Evolutionary conservation across 2,797 vertebrate genomes (phyloP).

Genomic region (Poecilia picta): DNA sequence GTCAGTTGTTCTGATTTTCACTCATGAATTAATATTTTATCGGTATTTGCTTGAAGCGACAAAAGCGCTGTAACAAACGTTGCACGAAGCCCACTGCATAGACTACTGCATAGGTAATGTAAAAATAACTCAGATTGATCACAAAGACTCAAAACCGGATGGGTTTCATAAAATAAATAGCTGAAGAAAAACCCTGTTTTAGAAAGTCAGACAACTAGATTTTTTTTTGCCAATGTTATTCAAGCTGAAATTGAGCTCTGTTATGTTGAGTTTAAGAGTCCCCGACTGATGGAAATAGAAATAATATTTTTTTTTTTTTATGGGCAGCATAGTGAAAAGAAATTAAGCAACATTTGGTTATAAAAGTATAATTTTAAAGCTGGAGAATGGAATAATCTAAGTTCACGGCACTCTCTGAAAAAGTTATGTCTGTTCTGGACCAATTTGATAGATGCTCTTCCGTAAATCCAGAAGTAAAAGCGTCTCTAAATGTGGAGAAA

Average conservation of each 20-base stretch:
- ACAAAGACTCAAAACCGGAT: not conserved
- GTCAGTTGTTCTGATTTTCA: conserved; percentile 1
- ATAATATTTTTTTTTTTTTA: not conserved
- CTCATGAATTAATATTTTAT: not conserved
- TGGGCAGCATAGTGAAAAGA: not conserved
- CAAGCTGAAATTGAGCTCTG: not conserved
- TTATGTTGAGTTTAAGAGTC: not conserved
- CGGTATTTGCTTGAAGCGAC: not conserved
- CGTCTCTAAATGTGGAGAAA: not conserved
- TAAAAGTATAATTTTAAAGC: not conserved
- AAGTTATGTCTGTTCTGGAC: not conserved
- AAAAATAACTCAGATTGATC: not conserved
- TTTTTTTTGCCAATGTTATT: not conserved
- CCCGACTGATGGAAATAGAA: not conserved
- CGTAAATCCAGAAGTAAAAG: not conserved
- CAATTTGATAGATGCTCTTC: not conserved
- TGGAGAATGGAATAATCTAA: not conserved
- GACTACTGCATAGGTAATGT: not conserved
- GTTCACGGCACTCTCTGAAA: not conserved
- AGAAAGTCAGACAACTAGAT: not conserved
- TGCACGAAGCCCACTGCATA: not conserved
- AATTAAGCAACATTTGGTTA: not conserved
- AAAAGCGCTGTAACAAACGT: not conserved
- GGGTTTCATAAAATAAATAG: not conserved
- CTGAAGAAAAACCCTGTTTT: not conserved